Evolutionary conservation across 2,888 invertebrate species (phyloP), one percentile per base, ranked within the genome.

Genomic region (Sicus ferrugineus): DNA sequence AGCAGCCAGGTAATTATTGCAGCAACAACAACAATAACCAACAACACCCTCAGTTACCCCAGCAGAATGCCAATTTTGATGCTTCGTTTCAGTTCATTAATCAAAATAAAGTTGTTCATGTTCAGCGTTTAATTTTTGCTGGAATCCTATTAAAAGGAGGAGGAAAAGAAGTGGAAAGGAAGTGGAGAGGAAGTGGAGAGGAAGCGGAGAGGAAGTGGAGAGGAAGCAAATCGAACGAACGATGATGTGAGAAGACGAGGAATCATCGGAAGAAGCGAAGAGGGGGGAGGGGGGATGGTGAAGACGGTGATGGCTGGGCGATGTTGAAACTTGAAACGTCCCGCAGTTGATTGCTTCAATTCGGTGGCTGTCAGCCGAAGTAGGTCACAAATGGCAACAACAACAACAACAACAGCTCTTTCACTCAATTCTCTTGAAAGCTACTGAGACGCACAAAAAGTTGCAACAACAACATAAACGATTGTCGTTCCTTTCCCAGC

Each of bases 21-120:
- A n/a, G n/a, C n/a, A n/a, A n/a, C n/a, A n/a, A n/a, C n/a, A n/a
- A n/a, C n/a, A n/a, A n/a, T n/a, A n/a, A n/a, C n/a, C n/a, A n/a
- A n/a, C n/a, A n/a, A n/a, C n/a, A n/a, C n/a, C n/a, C n/a, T n/a
- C n/a, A n/a, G n/a, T n/a, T n/a, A n/a, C n/a, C n/a, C n/a, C n/a
- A n/a, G n/a, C n/a, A 42, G 54, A 1, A 26, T 54, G 54, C 54
- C 63, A 23, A 30, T 26, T 69, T 73, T 69, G 52, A 56, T 70
- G 73, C 75, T 70, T 77, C 73, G 78, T 73, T 75, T 72, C 75
- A 73, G 73, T 75, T 77, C 75, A 80, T 80, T 79, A 80, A 80
- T 80, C 80, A 80, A 79, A 77, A 77, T 76, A 72, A 77, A 80
- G n/a, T 80, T 80, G 75, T 71, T 72, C 73, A 74, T 65, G 68